Percentiles rank a stretch among this genome's conserved stretches.
phyloP scores from a whole-genome alignment of 2,888 invertebrate genomes.

The Hecatera dysodea region DNA sequence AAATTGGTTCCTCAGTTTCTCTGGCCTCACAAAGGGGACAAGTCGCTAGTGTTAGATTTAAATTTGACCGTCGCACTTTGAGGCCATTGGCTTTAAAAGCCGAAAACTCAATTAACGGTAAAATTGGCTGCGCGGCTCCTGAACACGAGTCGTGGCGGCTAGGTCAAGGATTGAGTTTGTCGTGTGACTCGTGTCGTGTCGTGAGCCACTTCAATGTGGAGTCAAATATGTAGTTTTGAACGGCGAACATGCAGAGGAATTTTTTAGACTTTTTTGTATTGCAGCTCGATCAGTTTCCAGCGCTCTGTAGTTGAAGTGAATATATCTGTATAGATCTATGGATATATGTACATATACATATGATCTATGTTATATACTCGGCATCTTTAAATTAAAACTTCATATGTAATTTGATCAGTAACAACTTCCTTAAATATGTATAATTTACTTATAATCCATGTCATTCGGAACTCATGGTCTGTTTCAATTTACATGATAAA shows the following conservation, averaged over 20 bases:
- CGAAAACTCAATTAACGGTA: conserved; percentile 76
- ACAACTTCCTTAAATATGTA: neutral
- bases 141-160: conserved; percentile 47
- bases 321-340: neutral
- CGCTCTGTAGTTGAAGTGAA: neutral
- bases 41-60: conserved; percentile 59
- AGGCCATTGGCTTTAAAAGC: conserved; percentile 69
- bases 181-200: conserved; percentile 19
- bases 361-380: neutral
- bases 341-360: too few relatives aligned
- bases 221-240: conserved; percentile 35
- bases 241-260: conserved; percentile 4
- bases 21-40: conserved; percentile 38
- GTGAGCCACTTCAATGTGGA: conserved; percentile 17
- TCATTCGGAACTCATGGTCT: too few relatives aligned
- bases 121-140: conserved; percentile 66
- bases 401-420: neutral
- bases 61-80: conserved; percentile 59
- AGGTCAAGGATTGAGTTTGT: conserved; percentile 68
- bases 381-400: too few relatives aligned
- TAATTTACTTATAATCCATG: too few relatives aligned
- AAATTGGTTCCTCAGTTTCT: conserved; percentile 40
- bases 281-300: neutral
- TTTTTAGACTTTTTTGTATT: conserved; percentile 23
- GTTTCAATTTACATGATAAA: too few relatives aligned